phyloP scores from a whole-genome alignment of 2,797 vertebrate species.

The Falco novaeseelandiae region DNA sequence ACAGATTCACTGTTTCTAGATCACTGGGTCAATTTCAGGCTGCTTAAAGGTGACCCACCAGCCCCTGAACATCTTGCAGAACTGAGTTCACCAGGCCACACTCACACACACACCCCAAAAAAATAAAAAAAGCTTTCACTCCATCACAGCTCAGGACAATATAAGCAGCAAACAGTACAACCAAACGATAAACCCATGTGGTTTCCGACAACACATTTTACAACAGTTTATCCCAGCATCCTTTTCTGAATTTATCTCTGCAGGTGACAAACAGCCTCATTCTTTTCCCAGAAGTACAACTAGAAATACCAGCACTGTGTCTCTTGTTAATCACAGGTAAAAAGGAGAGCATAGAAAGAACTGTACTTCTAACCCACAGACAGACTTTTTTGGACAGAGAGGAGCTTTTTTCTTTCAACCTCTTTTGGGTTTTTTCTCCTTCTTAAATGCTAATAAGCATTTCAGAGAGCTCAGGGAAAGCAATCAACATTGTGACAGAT shows the following conservation, averaged over 20 bases:
- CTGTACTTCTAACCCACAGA: neutral
- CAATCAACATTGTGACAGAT: neutral
- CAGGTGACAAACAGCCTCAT: neutral
- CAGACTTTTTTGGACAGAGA: neutral
- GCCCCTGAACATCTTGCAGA: neutral
- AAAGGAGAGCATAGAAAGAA: neutral
- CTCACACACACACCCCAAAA: neutral
- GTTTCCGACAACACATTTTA: neutral
- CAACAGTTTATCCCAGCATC: neutral
- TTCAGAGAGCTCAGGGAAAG: neutral
- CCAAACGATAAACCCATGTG: neutral
- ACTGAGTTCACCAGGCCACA: neutral
- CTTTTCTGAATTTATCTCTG: neutral
- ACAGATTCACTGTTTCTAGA: neutral
- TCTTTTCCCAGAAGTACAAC: neutral
- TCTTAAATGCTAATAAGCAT: neutral
- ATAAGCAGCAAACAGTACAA: neutral
- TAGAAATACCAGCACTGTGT: neutral
- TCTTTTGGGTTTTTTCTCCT: neutral
- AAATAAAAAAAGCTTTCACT: neutral
- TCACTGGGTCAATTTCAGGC: neutral
- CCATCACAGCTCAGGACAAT: neutral
- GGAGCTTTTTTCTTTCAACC: neutral
- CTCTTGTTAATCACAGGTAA: neutral
- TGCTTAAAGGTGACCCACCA: constrained; percentile 39